Percentiles rank a stretch among this genome's conserved stretches.
Conservation (phyloP, 2,113 vertebrate genomes). For the Gopherus evgoodei region DNA sequence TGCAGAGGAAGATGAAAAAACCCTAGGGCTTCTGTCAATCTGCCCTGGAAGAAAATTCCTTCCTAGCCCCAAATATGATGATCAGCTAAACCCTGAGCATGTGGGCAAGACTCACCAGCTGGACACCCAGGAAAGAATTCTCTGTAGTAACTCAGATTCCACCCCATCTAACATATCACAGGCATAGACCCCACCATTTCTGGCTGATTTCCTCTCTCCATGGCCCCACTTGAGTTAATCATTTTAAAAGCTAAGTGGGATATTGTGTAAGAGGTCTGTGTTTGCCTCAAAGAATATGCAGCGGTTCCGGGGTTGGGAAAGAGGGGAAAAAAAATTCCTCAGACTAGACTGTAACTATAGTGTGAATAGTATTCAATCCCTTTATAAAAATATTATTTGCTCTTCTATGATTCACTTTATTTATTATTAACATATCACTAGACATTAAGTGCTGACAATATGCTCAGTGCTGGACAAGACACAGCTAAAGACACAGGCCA, state of each 20-base stretch:
- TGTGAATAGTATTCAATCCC: background rate
- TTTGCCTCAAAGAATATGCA: background rate
- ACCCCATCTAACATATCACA: too few relatives aligned
- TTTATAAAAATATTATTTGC: background rate
- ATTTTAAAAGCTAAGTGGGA: slow-evolving; percentile 4
- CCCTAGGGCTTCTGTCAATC: too few relatives aligned
- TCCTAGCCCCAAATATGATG: too few relatives aligned
- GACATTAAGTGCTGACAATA: background rate
- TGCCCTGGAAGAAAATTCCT: too few relatives aligned
- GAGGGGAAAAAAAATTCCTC: background rate
- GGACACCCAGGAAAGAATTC: too few relatives aligned
- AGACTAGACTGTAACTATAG: background rate
- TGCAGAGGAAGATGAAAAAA: too few relatives aligned
- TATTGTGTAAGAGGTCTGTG: background rate
- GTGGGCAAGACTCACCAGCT: too few relatives aligned
- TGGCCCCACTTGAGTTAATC: background rate
- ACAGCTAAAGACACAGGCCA: background rate
- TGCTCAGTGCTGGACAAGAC: background rate
- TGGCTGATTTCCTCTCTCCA: background rate
- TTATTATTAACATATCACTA: background rate
- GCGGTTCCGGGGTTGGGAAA: background rate
- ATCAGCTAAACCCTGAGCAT: too few relatives aligned
- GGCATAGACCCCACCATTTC: background rate
- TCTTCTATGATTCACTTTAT: background rate
- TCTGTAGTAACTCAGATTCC: too few relatives aligned